Evolutionary conservation across 2,797 vertebrate genomes (phyloP), one percentile per base, ranked within the genome.

Genomic region (Syndactyla subalaris): DNA sequence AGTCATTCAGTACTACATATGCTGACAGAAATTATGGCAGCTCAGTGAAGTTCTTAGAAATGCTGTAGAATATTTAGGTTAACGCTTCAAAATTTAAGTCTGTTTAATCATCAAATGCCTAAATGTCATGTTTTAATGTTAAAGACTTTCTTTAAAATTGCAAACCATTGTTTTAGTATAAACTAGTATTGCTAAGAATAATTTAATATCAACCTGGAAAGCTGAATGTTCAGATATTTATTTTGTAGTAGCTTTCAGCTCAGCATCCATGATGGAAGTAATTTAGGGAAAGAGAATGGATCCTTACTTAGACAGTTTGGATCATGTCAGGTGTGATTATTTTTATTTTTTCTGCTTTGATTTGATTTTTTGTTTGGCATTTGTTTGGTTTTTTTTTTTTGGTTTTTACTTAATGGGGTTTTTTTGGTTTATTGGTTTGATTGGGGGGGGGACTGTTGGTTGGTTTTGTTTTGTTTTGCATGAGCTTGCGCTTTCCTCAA

Each of bases 1-100:
- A 98, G 98, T 98, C 98, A 98, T 98, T 98, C 98, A 98, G 98
- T 99, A 98, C 98, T 98, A 98, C 98, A 98, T 98, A 98, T 92
- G 98, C 97, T 98, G 98, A 98, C 97, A 97, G 97, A 98, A 99
- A 98, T 97, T 98, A 98, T 99, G 99, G 99, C 99, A 99, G 99
- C 99, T 99, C 99, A 99, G 97, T 99, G 99, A 99, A 98, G 96
- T 97, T 97, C 93, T 97, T 98, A 98, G 98, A 98, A 93, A 94
- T 96, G 55, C 73, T 94, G 16, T 96, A 96, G 88, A 73, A 76
- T 92, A 62, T 96, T 94, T 89, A 98, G 96, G 63, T 84, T 93
- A 86, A 93, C 89, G 86, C 85, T 95, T 92, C 95, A 96, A 96
- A 98, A 97, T 98, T 97, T 68, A 92, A 94, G 93, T 89, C 83